phyloP scores from a whole-genome alignment of 2,113 vertebrate genomes.

The Ictalurus punctatus region DNA sequence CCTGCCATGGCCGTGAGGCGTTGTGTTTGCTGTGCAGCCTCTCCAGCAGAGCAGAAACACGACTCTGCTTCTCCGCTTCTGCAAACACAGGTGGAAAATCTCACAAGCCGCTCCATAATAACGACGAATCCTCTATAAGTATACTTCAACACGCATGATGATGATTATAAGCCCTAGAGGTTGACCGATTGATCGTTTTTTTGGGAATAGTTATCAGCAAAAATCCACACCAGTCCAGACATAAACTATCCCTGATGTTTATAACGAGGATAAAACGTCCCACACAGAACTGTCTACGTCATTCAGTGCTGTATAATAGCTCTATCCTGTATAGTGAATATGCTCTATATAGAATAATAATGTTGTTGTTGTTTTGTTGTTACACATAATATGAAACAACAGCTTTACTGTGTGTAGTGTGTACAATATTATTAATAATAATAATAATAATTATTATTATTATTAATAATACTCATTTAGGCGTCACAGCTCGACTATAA shows the following conservation, averaged over 20 bases:
- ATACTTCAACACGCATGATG: not conserved
- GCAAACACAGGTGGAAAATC: conserved; percentile 18
- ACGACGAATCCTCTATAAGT: not conserved
- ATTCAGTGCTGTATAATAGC: not conserved
- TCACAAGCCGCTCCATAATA: not conserved
- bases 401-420: not conserved
- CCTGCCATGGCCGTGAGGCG: conserved; percentile 91
- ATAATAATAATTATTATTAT: too few species aligned
- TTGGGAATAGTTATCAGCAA: too few species aligned
- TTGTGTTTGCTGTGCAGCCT: conserved; percentile 92
- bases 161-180: too few species aligned
- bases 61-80: conserved; percentile 79
- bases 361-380: too few species aligned
- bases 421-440: not conserved
- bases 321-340: too few species aligned
- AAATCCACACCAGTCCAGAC: not conserved
- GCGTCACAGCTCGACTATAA: too few species aligned
- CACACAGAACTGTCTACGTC: not conserved
- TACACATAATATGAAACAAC: not conserved
- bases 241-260: not conserved
- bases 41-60: conserved; percentile 88
- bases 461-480: not conserved
- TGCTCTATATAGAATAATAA: not conserved
- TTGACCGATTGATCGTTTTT: too few species aligned
- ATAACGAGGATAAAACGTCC: not conserved